Percentiles rank a stretch among this genome's conserved stretches.
Conservation (phyloP, 2,113 vertebrate species). For the Rostratula benghalensis region DNA sequence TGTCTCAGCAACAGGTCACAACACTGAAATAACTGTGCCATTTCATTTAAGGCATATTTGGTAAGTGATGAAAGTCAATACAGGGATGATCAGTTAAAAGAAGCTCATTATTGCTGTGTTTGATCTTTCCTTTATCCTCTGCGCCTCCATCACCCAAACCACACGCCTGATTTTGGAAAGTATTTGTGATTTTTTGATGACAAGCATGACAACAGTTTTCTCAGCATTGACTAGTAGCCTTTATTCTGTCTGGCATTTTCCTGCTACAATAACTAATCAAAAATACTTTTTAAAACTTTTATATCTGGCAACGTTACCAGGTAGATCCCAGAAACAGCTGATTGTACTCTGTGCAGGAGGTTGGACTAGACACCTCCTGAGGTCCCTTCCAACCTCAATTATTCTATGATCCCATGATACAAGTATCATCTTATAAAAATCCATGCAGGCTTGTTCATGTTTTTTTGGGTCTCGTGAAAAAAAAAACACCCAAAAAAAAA, state of each 20-base stretch:
- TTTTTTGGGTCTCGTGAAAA: background rate
- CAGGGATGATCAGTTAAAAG: background rate
- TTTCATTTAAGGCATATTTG: background rate
- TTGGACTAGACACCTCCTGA: background rate
- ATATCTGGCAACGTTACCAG: background rate
- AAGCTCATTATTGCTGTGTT: background rate
- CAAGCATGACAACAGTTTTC: background rate
- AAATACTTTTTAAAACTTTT: background rate
- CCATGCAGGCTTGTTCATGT: constrained; percentile 30
- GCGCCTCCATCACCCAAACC: background rate
- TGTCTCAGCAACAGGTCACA: background rate
- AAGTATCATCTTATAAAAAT: constrained; percentile 18
- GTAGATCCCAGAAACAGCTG: background rate
- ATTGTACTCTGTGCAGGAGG: background rate
- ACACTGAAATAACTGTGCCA: background rate
- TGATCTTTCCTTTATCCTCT: background rate
- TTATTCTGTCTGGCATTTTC: background rate
- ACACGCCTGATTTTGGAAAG: background rate
- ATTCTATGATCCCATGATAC: background rate
- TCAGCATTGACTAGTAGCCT: accelerated
- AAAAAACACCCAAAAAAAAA: too few species aligned
- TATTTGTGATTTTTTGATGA: background rate
- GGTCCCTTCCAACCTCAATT: background rate
- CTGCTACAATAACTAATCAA: background rate
- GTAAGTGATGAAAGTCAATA: background rate